A percentile compares a stretch with the other conserved stretches of the same genome.
Conservation (phyloP, 2,888 invertebrate species). For the Drosophila diplacantha region DNA sequence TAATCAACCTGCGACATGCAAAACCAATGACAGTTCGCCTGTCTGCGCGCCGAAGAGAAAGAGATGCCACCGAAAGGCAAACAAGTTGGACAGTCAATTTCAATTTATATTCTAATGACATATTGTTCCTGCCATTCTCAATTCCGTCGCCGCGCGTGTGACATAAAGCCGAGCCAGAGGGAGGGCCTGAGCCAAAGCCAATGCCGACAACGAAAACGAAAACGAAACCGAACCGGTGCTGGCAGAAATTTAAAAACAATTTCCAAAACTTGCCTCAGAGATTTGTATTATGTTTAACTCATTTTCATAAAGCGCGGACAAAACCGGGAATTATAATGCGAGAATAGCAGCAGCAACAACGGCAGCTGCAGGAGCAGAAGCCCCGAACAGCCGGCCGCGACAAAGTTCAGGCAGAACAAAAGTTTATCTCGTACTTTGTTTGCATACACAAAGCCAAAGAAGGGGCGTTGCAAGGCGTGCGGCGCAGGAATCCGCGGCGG, state of each 20-base stretch:
- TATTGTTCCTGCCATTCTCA: constrained; percentile 48
- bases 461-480: constrained; percentile 6
- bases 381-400: constrained; percentile 31
- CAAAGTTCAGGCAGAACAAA: constrained; percentile 70
- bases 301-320: constrained; percentile 49
- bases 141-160: constrained; percentile 30
- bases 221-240: not conserved
- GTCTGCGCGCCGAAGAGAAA: constrained; percentile 21
- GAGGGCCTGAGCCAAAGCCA: not conserved
- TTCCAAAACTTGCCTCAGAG: constrained; percentile 40
- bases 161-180: constrained; percentile 9
- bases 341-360: constrained; percentile 23
- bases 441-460: constrained; percentile 53
- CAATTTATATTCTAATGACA: constrained; percentile 47
- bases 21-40: constrained; percentile 33
- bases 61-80: constrained; percentile 20
- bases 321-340: constrained; percentile 44
- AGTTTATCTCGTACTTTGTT: constrained; percentile 71
- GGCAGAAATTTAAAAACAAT: constrained; percentile 52
- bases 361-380: constrained; percentile 21
- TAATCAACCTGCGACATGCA: constrained; percentile 46
- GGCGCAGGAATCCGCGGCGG: constrained; percentile 35
- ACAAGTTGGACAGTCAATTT: constrained; percentile 41
- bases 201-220: not conserved
- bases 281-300: constrained; percentile 59